Evolutionary conservation across 2,888 invertebrate genomes (phyloP), one percentile per base, ranked within the genome.

Genomic region (Polyploca ridens): DNA sequence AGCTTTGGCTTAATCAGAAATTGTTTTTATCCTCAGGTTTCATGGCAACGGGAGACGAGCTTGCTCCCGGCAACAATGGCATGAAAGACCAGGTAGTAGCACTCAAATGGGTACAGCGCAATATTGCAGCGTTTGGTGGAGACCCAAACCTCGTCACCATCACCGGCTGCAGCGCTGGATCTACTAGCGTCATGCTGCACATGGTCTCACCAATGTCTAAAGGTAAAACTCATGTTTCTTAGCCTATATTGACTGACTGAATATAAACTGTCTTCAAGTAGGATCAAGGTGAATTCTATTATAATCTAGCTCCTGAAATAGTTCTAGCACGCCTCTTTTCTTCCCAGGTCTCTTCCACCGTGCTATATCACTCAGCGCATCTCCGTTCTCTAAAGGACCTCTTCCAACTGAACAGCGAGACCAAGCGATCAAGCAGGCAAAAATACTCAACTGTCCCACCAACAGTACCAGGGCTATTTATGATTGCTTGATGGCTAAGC

Each of bases 81-180:
- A 85, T 96, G 54, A 97, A 96, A 81, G 97, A 97, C 84, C 96
- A 97, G 85, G 96, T 96, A 2, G 87, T 90, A 11, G 95, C 95
- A 0, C 81, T 97, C 67, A 94, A 95, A 70, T 97, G 96, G 96
- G 88, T 97, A 0, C 94, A 95, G 77, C 81, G 94, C 58, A 96
- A 97, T 76, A 96, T 97, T 62, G 94, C 90, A 0, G 87, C 95
- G 0, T 97, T 97, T 77, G 96, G 97, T 0, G 97, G 97, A 3
- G 95, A 97, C 87, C 95, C 96, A 0, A 88, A 93, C 70, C 87
- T 89, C 0, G 95, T 97, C 0, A 97, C 97, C 0, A 86, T 97
- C 16, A 80, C 95, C 0, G 97, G 97, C 0, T 95, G 95, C 84
- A 94, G 95, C 59, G 94, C 95, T 0, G 95, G 95, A 0, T 90